Evolutionary conservation across 2,797 vertebrate genomes (phyloP), one percentile per base, ranked within the genome.

Genomic region (Mareca penelope): DNA sequence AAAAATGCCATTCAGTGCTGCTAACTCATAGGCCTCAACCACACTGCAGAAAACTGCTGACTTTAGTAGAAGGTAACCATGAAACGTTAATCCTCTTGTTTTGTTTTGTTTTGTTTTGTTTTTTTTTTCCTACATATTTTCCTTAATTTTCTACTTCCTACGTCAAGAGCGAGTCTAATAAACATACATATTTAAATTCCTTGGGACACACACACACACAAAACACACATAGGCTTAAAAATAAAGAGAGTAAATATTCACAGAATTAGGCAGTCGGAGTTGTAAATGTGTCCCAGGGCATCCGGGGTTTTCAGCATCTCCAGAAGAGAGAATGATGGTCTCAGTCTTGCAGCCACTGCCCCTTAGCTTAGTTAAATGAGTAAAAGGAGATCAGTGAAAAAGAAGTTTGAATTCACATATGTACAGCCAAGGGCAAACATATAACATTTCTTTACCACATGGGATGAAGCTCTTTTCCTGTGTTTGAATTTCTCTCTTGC

Each of bases 231-330:
- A 61, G 44, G 0, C 28, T 61, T 69, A 50, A 77, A 90, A 90
- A 28, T 17, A 15, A 11, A 8, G 56, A 88, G 23, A 14, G 57
- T 7, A 69, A 70, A 31, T 21, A 0, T 7, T 26, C 0, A 1
- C 12, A 63, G 77, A 77, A 80, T 61, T 24, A 42, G 12, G 60
- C 28, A 63, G 60, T 14, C 11, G 50, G 39, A 44, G 37, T 52
- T 78, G 35, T 29, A 53, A 70, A 23, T 7, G 28, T 22, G 22
- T 63, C 21, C 22, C 35, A 63, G 9, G 40, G 22, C 8, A 63
- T 63, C 50, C 14, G 26, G 22, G 7, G 29, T 56, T 42, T 64
- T 64, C 39, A 64, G 13, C 28, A 31, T 17, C 10, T 63, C 26
- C 28, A 52, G 24, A 26, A 52, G 29, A 59, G 24, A 46, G n/a